Percentiles rank a stretch among this genome's conserved stretches.
phyloP scores from a whole-genome alignment of 2,888 invertebrate genomes.

The Lasioglossum morio region DNA sequence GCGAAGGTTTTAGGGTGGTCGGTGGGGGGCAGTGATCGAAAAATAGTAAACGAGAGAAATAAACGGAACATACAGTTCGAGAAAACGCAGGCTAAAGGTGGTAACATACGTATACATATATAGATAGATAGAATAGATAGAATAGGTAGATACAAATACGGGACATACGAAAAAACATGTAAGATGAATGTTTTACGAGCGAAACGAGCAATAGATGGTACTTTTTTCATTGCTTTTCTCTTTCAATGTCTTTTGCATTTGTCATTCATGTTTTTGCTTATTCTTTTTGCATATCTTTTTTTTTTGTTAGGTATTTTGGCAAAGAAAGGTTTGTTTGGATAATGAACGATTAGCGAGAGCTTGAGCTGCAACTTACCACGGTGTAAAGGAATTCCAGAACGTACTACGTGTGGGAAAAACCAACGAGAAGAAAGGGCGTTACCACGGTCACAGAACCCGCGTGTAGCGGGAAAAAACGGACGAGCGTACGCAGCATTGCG shows the following conservation, averaged over 20 bases:
- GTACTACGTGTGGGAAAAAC: slow-evolving; percentile 90
- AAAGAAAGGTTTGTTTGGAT: slow-evolving; percentile 59
- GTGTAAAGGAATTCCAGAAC: slow-evolving; percentile 99
- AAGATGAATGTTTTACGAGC: slow-evolving; percentile 78
- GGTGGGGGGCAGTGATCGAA: slow-evolving; percentile 12
- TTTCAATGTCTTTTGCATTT: not conserved
- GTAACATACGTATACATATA: slow-evolving; percentile 64
- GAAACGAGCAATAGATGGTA: slow-evolving; percentile 82
- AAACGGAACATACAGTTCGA: slow-evolving; percentile 22
- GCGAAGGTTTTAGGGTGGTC: not conserved
- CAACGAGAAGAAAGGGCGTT: slow-evolving; percentile 85
- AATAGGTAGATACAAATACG: slow-evolving; percentile 66
- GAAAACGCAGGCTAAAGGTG: slow-evolving; percentile 63
- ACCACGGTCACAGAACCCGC: slow-evolving; percentile 85
- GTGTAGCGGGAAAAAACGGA: slow-evolving; percentile 75
- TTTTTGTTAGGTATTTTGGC: slow-evolving; percentile 36
- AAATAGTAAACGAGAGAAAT: slow-evolving; percentile 29
- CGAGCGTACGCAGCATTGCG: slow-evolving; percentile 72
- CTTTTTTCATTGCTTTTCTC: slow-evolving; percentile 64
- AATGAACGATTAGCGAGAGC: slow-evolving; percentile 84
- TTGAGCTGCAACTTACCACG: slow-evolving; percentile 95
- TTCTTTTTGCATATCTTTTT: not conserved
- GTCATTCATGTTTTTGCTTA: slow-evolving; percentile 6
- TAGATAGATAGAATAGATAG: slow-evolving; percentile 38
- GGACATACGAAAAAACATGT: slow-evolving; percentile 79